Base-by-base conservation (phyloP, 2,113 vertebrate genomes). In the Phainopepla nitens region DNA sequence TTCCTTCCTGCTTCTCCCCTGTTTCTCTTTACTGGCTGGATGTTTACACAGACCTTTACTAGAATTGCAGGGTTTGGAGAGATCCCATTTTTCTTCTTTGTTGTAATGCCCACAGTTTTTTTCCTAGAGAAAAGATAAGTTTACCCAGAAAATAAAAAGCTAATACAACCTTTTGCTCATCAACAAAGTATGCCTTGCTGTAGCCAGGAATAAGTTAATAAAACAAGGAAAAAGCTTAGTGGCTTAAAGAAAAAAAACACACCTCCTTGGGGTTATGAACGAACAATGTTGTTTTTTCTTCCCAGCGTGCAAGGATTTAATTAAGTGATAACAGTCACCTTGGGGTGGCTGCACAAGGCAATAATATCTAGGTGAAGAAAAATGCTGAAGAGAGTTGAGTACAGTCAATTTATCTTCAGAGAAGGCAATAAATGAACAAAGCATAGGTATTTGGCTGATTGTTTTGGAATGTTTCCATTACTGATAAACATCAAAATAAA, bases 251-350 rank as follows among this genome's bases (percentile, higher is more conserved):
- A 95, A 96, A 95, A 97, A 97, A 97, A 95, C 91, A 60, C 94
- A 97, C 96, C 98, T 98, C 98, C 98, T 98, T 98, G 98, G 98
- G 98, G 98, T 98, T 98, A 98, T 98, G 98, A 98, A 98, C 97
- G 98, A 98, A 98, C 98, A 98, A 98, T 98, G 98, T 98, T 98
- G 98, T 98, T 98, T 98, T 98, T 98, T 98, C 98, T 98, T 98
- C 98, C 98, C 98, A 98, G 98, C 97, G 98, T 98, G 98, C 98
- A 97, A 98, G 98, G 98, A 99, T 98, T 99, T 99, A 98, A 99
- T 98, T 99, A 99, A 99, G 98, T 98, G 98, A 99, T 99, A 99
- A 99, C 98, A 98, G 98, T 98, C 98, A 99, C 98, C 98, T 98
- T 99, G 98, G 98, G 98, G 98, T 99, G 98, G 98, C 98, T 98